These are phyloP conservation scores for Alexandromys oeconomus DNA, from an alignment of 2,797 vertebrate genomes.

Conservation along the genomic window DNA sequence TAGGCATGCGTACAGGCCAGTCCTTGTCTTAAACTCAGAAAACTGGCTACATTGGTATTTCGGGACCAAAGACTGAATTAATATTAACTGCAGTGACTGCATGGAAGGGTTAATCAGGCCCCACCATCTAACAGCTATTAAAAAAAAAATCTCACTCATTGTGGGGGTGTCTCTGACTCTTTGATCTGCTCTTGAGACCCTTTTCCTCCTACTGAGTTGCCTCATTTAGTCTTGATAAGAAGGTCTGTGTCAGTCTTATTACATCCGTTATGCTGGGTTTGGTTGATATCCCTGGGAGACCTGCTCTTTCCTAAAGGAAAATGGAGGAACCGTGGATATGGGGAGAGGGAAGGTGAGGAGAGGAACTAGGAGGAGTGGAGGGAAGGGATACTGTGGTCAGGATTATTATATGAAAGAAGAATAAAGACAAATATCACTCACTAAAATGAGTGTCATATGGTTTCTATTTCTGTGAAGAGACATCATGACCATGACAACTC, in stretches of 20 bases:
- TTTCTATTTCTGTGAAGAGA: neutral
- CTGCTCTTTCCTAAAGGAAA: neutral
- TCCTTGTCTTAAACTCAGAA: neutral
- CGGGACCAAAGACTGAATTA: neutral
- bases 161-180: neutral
- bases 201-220: neutral
- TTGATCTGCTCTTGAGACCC: neutral
- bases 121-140: slow-evolving; percentile 37
- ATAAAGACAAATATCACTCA: neutral
- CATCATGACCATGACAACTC: neutral
- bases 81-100: neutral
- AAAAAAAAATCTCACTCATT: slow-evolving; percentile 17
- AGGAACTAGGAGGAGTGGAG: neutral
- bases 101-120: neutral
- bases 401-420: neutral
- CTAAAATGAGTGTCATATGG: neutral
- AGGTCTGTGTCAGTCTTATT: neutral
- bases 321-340: neutral
- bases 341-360: neutral
- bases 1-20: neutral
- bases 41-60: slow-evolving; percentile 36
- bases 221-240: neutral
- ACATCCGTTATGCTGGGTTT: neutral
- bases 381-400: neutral
- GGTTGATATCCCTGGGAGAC: neutral